A percentile compares a stretch with the other conserved stretches of the same genome.
Evolutionary conservation across 2,797 vertebrate genomes (phyloP).

Genomic region (Acipenser ruthenus): DNA sequence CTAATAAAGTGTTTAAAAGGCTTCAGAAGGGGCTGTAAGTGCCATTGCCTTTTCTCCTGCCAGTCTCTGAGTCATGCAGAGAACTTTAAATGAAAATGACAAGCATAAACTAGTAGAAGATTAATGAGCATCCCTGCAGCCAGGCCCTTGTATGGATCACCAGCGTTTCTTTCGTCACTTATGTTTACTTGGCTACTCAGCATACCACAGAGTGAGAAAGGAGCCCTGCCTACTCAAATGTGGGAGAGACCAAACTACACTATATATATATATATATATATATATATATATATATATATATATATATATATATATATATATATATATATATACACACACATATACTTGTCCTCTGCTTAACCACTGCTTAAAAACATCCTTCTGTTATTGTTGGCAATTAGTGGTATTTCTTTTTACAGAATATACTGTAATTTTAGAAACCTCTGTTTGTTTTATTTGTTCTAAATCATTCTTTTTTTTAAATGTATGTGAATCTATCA

Average conservation of each 20-base stretch:
- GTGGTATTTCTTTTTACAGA: too few relatives aligned
- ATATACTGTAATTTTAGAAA: too few relatives aligned
- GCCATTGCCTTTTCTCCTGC: background rate
- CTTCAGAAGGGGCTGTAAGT: too few relatives aligned
- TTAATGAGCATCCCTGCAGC: slow-evolving; percentile 59
- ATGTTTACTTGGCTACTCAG: slow-evolving; percentile 50
- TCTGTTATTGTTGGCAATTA: too few relatives aligned
- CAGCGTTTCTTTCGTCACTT: slow-evolving; percentile 52
- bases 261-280: too few relatives aligned
- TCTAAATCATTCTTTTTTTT: too few relatives aligned
- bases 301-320: background rate
- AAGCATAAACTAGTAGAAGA: slow-evolving; percentile 60
- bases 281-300: background rate
- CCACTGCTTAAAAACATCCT: too few relatives aligned
- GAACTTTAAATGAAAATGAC: slow-evolving; percentile 46
- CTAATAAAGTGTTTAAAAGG: too few relatives aligned
- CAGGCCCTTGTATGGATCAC: slow-evolving; percentile 51
- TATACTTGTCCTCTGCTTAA: too few relatives aligned
- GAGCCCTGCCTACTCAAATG: slow-evolving; percentile 17
- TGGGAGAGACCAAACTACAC: background rate
- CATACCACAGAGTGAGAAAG: slow-evolving; percentile 39
- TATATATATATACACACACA: background rate
- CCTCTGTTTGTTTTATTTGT: too few relatives aligned
- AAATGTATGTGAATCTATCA: too few relatives aligned
- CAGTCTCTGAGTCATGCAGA: background rate